These are phyloP conservation scores for Drosophila nr. fundita DNA, from an alignment of 2,888 invertebrate genomes.

Conservation along the genomic window DNA sequence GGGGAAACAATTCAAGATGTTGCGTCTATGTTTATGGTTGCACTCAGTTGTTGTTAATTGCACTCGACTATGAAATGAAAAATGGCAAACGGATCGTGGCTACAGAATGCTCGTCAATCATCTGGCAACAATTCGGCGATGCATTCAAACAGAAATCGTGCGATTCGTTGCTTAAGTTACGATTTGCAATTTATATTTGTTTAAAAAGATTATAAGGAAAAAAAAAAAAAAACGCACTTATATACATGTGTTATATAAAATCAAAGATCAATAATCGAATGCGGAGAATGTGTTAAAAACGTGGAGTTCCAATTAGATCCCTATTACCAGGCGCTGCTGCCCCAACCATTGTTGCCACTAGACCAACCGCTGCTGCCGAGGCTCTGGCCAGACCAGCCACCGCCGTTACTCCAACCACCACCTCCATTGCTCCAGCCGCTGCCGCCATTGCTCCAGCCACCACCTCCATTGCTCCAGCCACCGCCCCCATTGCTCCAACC, in stretches of 20 bases:
- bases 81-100: conserved; percentile 36
- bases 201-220: conserved; percentile 16
- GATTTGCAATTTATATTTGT: conserved; percentile 43
- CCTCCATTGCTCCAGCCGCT: conserved; percentile 25
- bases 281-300: neutral
- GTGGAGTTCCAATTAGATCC: conserved; percentile 15
- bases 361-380: conserved; percentile 45
- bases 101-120: conserved; percentile 42
- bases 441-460: conserved; percentile 13
- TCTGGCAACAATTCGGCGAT: conserved; percentile 5
- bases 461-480: conserved; percentile 10
- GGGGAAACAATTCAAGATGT: conserved; percentile 13
- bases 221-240: conserved; percentile 30
- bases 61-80: conserved; percentile 31
- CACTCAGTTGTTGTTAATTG: conserved; percentile 34
- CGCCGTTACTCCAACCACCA: neutral
- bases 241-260: conserved; percentile 25
- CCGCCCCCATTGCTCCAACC: conserved; percentile 25
- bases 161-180: conserved; percentile 32
- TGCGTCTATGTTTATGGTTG: conserved; percentile 22
- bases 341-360: conserved; percentile 30
- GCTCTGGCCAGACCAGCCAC: conserved; percentile 28
- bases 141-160: conserved; percentile 28
- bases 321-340: conserved; percentile 57
- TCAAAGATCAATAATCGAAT: conserved; percentile 20